Percentiles rank a stretch among this genome's conserved stretches.
Evolutionary conservation across 1,140 invertebrate genomes (phyloP).

Genomic region (Caenorhabditis tropicalis): DNA sequence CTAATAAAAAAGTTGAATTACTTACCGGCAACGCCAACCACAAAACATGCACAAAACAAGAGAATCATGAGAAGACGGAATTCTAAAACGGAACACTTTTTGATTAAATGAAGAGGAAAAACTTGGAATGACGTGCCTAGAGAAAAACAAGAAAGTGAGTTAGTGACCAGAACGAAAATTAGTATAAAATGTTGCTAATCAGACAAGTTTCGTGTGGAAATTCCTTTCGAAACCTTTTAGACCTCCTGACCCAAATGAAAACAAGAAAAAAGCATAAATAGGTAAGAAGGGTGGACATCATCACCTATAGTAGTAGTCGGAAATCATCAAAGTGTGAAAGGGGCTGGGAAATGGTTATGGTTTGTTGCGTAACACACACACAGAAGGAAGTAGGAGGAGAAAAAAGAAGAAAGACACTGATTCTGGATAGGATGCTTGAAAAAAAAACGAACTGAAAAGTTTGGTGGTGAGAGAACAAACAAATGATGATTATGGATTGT

Average conservation of each 20-base stretch:
- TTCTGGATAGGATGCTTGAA: not conserved
- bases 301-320: not conserved
- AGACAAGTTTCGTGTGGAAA: slow-evolving; percentile 36
- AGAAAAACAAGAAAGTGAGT: slow-evolving; percentile 28
- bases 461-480: slow-evolving; percentile 32
- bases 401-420: slow-evolving; percentile 36
- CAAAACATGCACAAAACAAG: not conserved
- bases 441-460: slow-evolving; percentile 22
- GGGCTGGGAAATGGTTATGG: not conserved
- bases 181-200: slow-evolving; percentile 41
- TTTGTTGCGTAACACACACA: slow-evolving; percentile 27
- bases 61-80: slow-evolving; percentile 27
- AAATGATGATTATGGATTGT: slow-evolving; percentile 40
- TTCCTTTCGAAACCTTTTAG: not conserved
- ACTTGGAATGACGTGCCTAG: not conserved
- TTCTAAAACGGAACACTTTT: not conserved
- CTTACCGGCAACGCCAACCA: not conserved
- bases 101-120: not conserved
- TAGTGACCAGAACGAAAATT: not conserved
- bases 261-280: not conserved
- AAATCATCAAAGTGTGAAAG: slow-evolving; percentile 26
- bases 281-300: not conserved
- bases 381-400: slow-evolving; percentile 19
- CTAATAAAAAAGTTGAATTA: too few relatives aligned
- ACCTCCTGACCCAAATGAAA: not conserved